Base-by-base conservation (phyloP, 2,113 vertebrate genomes). In the Hypomesus transpacificus region DNA sequence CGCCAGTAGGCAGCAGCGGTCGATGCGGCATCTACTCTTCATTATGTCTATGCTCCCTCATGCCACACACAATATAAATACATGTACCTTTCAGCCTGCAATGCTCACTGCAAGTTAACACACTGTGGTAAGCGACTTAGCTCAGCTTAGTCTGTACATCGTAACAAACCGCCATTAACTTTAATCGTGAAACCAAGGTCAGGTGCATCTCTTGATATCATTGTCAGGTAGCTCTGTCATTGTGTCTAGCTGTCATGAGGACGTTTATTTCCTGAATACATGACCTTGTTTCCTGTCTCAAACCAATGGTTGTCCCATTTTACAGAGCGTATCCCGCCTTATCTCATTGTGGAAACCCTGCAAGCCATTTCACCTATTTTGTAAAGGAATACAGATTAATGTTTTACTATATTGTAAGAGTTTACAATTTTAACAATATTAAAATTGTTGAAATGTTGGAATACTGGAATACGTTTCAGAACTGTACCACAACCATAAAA, bases 321-420 rank as follows among this genome's bases (percentile, higher is more conserved):
- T 74, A 72, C 71, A 75, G 75, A 71, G 71, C 60, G 52, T 7
- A 72, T 80, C 69, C 81, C 34, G 9, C 28, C 58, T 63, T 78
- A 69, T 26, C 52, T 79, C 73, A 34, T 74, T 17, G 14, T 61
- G 61, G 31, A 63, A 18, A 31, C 61, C 28, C 28, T 26, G 9
- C 11, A 18, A 63, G 31, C 73, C 76, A 75, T 88, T 82, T 67
- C 75, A 83, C 70, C 21, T 79, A 73, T 86, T 86, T 89, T 87
- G 79, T 85, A 81, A 85, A 84, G 75, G 17, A 56, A 56, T 53
- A 53, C 53, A 51, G 70, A 79, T 81, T 54, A 59, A 59, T 86
- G 82, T 84, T 84, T 53, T 86, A 75, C 68, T 75, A 58, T 62
- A 22, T 59, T 59, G 20, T 20, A 59, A 56, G 17, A 21, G 11